These are phyloP conservation scores for Emys orbicularis DNA, from an alignment of 2,797 vertebrate genomes.

Conservation along the genomic window DNA sequence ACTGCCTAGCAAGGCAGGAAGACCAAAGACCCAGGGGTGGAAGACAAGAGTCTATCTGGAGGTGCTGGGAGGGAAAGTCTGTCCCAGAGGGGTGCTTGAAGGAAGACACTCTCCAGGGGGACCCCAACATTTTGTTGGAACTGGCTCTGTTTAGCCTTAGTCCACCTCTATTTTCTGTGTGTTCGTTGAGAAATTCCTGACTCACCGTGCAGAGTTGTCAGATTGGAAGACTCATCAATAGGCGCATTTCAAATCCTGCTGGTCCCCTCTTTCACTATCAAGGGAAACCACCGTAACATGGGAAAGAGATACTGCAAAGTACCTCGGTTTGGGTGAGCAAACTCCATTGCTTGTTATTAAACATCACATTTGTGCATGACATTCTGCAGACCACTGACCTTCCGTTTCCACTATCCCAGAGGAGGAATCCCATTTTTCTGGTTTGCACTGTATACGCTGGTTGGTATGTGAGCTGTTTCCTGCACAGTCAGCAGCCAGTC, in stretches of 20 bases:
- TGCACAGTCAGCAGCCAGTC: no score
- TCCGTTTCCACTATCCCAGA: neutral
- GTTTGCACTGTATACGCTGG: neutral
- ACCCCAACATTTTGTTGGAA: neutral
- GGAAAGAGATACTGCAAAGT: neutral
- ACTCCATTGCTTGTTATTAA: neutral
- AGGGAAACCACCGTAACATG: neutral
- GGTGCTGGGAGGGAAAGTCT: neutral
- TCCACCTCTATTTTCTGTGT: neutral
- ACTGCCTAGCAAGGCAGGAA: neutral
- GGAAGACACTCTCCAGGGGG: neutral
- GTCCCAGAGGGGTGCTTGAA: neutral
- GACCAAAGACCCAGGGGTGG: neutral
- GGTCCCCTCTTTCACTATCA: neutral
- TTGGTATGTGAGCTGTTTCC: neutral
- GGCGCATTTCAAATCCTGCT: neutral
- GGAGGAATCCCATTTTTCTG: neutral
- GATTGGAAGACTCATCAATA: neutral
- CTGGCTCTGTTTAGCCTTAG: neutral
- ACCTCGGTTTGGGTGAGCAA: neutral
- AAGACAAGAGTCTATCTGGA: neutral
- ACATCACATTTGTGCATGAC: neutral
- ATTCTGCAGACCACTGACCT: neutral
- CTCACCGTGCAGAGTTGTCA: neutral
- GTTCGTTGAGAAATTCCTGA: fast-evolving